phyloP scores from a whole-genome alignment of 2,797 vertebrate genomes.

The Coccyzus lansbergi region DNA sequence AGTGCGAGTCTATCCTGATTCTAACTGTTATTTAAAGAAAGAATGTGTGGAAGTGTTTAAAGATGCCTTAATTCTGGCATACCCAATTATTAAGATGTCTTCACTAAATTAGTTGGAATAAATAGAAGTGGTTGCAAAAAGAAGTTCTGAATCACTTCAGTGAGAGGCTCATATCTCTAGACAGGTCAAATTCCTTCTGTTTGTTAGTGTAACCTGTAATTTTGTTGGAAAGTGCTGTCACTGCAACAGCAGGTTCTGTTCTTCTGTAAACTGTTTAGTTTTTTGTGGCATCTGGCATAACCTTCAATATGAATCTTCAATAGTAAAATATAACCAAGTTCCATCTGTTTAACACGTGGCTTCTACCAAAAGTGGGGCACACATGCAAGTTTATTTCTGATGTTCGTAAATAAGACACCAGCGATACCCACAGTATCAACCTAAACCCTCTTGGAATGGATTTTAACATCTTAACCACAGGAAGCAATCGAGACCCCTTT shows the following conservation, averaged over 20 bases:
- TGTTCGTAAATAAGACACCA: conserved; percentile 71
- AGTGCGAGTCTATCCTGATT: neutral
- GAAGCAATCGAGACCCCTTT: conserved; percentile 60
- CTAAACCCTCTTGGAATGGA: conserved; percentile 61
- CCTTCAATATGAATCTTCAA: conserved; percentile 67
- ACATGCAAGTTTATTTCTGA: conserved; percentile 64
- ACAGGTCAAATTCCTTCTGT: neutral
- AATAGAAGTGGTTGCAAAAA: neutral
- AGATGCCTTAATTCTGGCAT: neutral
- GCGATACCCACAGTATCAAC: conserved; percentile 43
- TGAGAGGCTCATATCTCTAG: neutral
- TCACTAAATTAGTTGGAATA: neutral
- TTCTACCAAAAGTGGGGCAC: conserved; percentile 53
- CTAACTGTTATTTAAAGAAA: neutral
- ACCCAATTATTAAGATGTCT: neutral
- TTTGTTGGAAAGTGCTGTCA: conserved; percentile 71
- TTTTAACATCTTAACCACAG: conserved; percentile 72
- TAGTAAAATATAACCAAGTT: conserved; percentile 62
- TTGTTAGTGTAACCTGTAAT: conserved; percentile 52
- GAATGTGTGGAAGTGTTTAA: neutral
- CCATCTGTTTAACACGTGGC: conserved; percentile 75
- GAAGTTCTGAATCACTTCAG: neutral
- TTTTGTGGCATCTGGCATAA: conserved; percentile 72
- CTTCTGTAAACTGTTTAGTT: conserved; percentile 58
- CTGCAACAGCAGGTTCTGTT: conserved; percentile 52